Base-by-base conservation (phyloP, 2,888 invertebrate species). In the Cinara cedri region DNA sequence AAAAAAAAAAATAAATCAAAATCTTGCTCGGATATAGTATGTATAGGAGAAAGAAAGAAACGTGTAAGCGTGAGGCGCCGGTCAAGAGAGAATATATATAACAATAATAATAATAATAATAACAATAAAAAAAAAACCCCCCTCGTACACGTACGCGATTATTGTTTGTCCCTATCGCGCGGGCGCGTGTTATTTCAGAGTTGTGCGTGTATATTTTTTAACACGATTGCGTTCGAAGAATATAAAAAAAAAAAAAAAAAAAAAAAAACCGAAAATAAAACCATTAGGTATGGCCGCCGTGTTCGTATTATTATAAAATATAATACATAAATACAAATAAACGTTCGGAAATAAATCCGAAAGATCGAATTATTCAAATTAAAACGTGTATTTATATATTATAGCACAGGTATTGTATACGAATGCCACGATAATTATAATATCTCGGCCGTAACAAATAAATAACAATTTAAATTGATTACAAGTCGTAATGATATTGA, bases 1-100 rank as follows among this genome's bases (percentile, higher is more conserved):
- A 13, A n/a, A 13, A 46, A n/a, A 13, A 46, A 46, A 46, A 46
- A 55, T 49, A 72, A n/a, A n/a, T n/a, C n/a, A n/a, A 60, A 72
- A 60, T 46, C 60, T 72, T 60, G 3, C 34, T 24, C n/a, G 4
- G 10, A 8, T 6, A 34, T 34, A 34, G n/a, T n/a, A n/a, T n/a
- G n/a, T 6, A 60, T 57, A 24, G 57, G 13, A 46, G 1, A 57
- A 57, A 72, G 24, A 24, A 44, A 9, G 57, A 9, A 46, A n/a
- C n/a, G n/a, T n/a, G n/a, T n/a, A n/a, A n/a, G n/a, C n/a, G n/a
- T n/a, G 24, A 72, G 26, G 42, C 21, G 46, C n/a, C 46, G 46
- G 72, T 46, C 46, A 72, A 60, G 55, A 60, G 72, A 72, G n/a
- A n/a, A n/a, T n/a, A n/a, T n/a, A 60, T 24, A 34, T 6, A 34